Evolutionary conservation across 2,888 invertebrate genomes (phyloP).

Genomic region (Sympetrum striolatum): DNA sequence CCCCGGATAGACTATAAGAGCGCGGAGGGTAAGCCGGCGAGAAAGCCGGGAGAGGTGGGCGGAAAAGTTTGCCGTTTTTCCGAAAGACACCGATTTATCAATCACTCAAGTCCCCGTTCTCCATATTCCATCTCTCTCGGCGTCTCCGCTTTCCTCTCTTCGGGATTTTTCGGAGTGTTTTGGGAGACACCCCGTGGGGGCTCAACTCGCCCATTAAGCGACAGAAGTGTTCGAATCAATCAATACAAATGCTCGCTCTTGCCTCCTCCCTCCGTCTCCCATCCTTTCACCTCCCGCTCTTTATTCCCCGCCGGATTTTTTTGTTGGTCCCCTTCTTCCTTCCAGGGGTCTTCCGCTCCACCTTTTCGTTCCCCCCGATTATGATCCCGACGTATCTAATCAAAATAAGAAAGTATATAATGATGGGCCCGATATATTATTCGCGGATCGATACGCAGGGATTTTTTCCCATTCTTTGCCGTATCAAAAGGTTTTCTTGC

Average conservation of each 20-base stretch:
- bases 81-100: slow-evolving; percentile 1
- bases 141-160: background rate
- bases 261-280: background rate
- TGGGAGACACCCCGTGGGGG: background rate
- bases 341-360: background rate
- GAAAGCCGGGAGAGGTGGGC: background rate
- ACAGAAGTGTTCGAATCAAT: background rate
- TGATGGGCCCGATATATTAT: background rate
- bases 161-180: background rate
- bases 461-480: background rate
- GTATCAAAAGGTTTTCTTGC: background rate
- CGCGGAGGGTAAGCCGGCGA: background rate
- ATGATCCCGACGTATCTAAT: background rate
- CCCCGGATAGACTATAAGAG: background rate
- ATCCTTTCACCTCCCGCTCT: background rate
- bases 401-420: background rate
- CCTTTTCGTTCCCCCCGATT: background rate
- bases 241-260: background rate
- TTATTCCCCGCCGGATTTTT: background rate
- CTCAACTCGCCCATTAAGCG: background rate
- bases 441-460: background rate
- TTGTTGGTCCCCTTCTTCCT: background rate
- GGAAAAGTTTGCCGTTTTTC: background rate
- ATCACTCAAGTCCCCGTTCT: background rate
- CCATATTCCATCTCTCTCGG: background rate